Base-by-base conservation (phyloP, 2,888 invertebrate genomes). In the Smittia aterrima region DNA sequence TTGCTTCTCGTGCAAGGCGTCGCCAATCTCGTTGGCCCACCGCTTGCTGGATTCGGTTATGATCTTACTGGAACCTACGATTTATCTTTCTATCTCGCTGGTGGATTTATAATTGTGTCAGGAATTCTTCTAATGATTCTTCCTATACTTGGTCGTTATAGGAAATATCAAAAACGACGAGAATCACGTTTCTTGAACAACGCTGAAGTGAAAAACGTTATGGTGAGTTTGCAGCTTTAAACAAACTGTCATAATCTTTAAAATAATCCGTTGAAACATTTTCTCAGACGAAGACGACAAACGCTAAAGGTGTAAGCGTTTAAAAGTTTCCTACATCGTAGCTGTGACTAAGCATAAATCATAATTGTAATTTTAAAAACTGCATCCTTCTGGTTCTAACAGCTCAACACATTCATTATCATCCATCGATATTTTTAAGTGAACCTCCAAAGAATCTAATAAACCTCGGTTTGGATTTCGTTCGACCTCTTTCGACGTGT, bases 21-120 rank as follows among this genome's bases (percentile, higher is more conserved):
- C 38, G 95, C 94, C 1, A 96, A 95, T 81, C 86, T 96, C 16
- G 84, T 95, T 77, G 96, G 96, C 66, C 96, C 97, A 27, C 94
- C 96, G 1, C 80, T 96, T 22, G 95, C 92, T 79, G 96, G 93
- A 62, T 92, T 90, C 90, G 85, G 93, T 54, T 92, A 87, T 83
- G 93, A 94, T 82, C 85, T 91, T 74, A 92, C 92, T 0, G 88
- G 87, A 66, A 87, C 87, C 7, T 93, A 93, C 84, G 88, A 91
- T 81, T 84, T 92, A 66, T 90, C 93, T 0, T 94, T 94, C 85
- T 92, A 91, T 83, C 80, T 92, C 73, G 90, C 92, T 1, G 94
- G 94, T 0, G 84, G 90, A 24, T 93, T 92, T 83, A 93, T 94
- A 1, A 66, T 74, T 38, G 6, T 77, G 13, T 78, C 78, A 25